phyloP scores from a whole-genome alignment of 2,888 invertebrate genomes.

The Eudasyphora cyanicolor region DNA sequence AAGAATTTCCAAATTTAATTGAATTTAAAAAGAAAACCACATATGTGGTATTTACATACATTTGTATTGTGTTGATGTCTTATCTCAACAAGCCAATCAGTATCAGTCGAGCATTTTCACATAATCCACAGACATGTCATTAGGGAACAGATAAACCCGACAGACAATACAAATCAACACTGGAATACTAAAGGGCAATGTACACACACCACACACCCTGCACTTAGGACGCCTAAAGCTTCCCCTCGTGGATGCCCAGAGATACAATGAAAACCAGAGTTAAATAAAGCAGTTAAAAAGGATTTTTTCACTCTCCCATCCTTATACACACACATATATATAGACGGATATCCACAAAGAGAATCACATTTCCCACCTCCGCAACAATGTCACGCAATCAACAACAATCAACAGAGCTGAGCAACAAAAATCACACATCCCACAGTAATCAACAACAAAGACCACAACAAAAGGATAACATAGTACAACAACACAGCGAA shows the following conservation, averaged over 20 bases:
- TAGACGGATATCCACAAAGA: background rate
- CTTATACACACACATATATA: conserved; percentile 2
- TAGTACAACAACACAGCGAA: background rate
- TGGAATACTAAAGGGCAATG: background rate
- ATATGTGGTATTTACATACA: too few species aligned
- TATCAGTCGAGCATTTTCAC: background rate
- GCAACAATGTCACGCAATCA: conserved; percentile 28
- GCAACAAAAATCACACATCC: conserved; percentile 14
- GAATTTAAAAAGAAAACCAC: conserved; percentile 10
- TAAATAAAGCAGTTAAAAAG: conserved; percentile 41
- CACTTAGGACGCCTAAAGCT: too few species aligned
- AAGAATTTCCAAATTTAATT: conserved; percentile 13
- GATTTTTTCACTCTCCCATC: conserved; percentile 28
- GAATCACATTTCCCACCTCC: background rate
- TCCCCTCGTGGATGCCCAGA: too few species aligned
- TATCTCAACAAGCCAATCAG: conserved; percentile 37
- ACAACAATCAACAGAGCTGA: conserved; percentile 2
- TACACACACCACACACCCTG: background rate
- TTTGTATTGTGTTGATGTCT: background rate
- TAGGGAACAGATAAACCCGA: conserved; percentile 14
- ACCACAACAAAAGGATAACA: too few species aligned
- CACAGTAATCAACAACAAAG: background rate
- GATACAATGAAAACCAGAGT: conserved; percentile 37
- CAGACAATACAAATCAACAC: conserved; percentile 29
- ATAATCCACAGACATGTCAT: conserved; percentile 10